These are phyloP conservation scores for Girardia tigrina DNA, from an alignment of 2,888 invertebrate genomes.

Conservation along the genomic window DNA sequence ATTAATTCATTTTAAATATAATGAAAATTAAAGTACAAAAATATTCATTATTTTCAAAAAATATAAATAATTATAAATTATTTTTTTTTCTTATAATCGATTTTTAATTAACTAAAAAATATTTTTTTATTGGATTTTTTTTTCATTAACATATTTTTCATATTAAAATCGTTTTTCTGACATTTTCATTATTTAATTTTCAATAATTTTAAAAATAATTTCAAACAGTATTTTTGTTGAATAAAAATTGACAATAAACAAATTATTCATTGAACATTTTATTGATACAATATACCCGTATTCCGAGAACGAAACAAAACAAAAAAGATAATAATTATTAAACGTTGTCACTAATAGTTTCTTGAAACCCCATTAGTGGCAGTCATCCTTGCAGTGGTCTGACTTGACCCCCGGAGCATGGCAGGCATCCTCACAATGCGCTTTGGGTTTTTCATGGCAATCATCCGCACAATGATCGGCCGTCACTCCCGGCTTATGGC, in stretches of 20 bases:
- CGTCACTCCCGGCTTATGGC: slow-evolving; percentile 10
- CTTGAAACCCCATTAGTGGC: background rate
- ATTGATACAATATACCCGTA: background rate
- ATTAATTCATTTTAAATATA: too few species aligned
- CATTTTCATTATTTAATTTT: background rate
- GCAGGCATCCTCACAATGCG: slow-evolving; percentile 5
- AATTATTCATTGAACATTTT: background rate
- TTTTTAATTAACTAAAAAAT: too few species aligned
- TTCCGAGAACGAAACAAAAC: background rate
- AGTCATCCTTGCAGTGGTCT: slow-evolving; percentile 15
- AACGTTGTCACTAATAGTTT: background rate
- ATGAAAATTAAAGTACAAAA: too few species aligned
- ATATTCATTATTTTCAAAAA: too few species aligned
- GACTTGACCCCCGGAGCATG: slow-evolving; percentile 12
- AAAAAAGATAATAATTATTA: background rate
- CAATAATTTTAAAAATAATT: background rate
- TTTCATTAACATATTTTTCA: too few species aligned
- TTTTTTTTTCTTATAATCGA: too few species aligned
- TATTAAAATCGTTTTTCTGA: background rate
- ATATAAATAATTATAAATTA: too few species aligned
- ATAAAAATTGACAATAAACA: background rate
- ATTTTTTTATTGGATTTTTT: too few species aligned
- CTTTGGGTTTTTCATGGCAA: background rate
- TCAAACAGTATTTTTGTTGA: background rate
- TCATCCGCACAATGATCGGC: background rate